These are phyloP conservation scores for Engystomops pustulosus DNA, from an alignment of 2,113 vertebrate genomes.

Conservation along the genomic window DNA sequence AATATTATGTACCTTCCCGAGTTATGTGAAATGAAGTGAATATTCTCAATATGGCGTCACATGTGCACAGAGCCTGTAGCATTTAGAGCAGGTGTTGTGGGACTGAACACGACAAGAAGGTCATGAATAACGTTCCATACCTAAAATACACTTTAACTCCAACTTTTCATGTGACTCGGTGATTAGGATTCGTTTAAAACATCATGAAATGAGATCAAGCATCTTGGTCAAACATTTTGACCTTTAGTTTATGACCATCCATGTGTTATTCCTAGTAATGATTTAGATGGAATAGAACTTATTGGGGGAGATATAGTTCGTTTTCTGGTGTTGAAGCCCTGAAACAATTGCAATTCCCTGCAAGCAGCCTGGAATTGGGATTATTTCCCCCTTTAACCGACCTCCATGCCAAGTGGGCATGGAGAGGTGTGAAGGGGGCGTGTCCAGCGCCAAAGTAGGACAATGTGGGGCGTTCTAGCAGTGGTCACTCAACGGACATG, in stretches of 20 bases:
- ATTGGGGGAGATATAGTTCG: too few relatives aligned
- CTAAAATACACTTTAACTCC: slow-evolving; percentile 57
- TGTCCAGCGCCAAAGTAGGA: too few relatives aligned
- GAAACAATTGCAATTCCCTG: too few relatives aligned
- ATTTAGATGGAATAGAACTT: not conserved
- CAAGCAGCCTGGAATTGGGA: too few relatives aligned
- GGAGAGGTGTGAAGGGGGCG: too few relatives aligned
- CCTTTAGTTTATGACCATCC: not conserved
- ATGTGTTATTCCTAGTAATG: not conserved
- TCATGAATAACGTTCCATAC: slow-evolving; percentile 66
- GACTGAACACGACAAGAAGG: slow-evolving; percentile 70
- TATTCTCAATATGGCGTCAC: slow-evolving; percentile 88
- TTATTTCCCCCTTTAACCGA: too few relatives aligned
- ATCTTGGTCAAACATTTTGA: not conserved
- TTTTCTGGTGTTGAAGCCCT: too few relatives aligned
- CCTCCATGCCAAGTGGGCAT: too few relatives aligned
- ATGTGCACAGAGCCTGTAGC: slow-evolving; percentile 79
- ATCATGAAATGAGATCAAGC: not conserved
- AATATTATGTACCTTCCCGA: slow-evolving; percentile 74
- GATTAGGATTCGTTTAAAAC: not conserved
- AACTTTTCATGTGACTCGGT: not conserved
- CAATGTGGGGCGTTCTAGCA: too few relatives aligned
- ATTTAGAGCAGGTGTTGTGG: slow-evolving; percentile 81
- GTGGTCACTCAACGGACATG: too few relatives aligned
- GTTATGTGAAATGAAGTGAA: slow-evolving; percentile 81